phyloP scores from a whole-genome alignment of 2,888 invertebrate genomes.

The Oscheius onirici region DNA sequence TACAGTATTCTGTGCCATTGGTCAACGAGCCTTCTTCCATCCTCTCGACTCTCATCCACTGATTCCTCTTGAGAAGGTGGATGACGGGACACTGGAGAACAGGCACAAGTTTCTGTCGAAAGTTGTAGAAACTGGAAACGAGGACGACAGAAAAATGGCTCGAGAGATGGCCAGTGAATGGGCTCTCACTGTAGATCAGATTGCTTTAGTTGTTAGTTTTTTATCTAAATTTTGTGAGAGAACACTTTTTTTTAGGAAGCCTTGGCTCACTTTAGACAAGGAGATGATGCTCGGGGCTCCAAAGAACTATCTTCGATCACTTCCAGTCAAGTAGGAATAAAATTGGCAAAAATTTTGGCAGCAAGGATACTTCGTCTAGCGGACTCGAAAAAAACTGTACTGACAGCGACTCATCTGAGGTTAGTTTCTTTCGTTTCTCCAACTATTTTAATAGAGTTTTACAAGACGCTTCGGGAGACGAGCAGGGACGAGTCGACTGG shows the following conservation, averaged over 20 bases:
- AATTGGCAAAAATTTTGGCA: constrained; percentile 40
- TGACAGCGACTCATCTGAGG: constrained; percentile 36
- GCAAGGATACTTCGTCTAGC: constrained; percentile 42
- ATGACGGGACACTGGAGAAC: constrained; percentile 47
- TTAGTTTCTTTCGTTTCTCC: constrained; percentile 12
- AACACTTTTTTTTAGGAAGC: constrained; percentile 37
- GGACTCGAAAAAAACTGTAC: constrained; percentile 38
- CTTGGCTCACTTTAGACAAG: constrained; percentile 40
- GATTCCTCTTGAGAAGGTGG: constrained; percentile 60
- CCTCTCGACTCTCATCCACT: constrained; percentile 64
- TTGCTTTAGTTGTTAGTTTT: constrained; percentile 39
- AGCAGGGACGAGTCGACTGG: constrained; percentile 44
- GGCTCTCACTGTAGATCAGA: constrained; percentile 46
- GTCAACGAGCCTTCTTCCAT: constrained; percentile 61
- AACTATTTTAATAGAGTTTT: constrained; percentile 33
- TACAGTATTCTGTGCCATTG: constrained; percentile 54
- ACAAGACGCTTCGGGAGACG: constrained; percentile 43
- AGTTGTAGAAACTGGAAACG: constrained; percentile 35
- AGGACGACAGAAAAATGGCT: constrained; percentile 23
- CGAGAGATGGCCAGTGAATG: constrained; percentile 39
- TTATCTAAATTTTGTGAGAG: not conserved
- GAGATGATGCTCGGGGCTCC: constrained; percentile 40
- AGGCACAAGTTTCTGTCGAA: constrained; percentile 62
- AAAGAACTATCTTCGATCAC: constrained; percentile 36
- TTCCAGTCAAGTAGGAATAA: constrained; percentile 35